phyloP scores from a whole-genome alignment of 2,888 invertebrate species.

The Octonoba sinensis region DNA sequence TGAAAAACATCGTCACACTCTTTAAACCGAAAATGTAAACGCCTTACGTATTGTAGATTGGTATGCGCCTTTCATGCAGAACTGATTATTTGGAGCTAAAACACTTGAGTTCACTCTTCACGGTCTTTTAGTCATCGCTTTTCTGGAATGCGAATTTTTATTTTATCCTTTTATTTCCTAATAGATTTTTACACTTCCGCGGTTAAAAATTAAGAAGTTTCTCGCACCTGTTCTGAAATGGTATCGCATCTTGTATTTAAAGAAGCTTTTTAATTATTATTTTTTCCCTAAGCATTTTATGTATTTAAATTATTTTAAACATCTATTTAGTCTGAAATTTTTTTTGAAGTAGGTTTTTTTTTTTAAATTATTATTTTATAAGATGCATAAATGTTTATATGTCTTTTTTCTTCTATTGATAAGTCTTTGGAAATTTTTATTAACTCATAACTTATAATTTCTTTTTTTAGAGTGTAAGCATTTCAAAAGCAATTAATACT shows the following conservation, averaged over 20 bases:
- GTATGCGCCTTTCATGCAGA: conserved; percentile 54
- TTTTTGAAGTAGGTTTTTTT: neutral
- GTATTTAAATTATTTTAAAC: neutral
- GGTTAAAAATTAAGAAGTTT: neutral
- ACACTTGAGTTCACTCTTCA: conserved; percentile 57
- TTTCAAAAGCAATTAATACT: conserved; percentile 93
- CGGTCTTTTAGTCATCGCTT: conserved; percentile 41
- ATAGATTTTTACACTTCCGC: conserved; percentile 15
- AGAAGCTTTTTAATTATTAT: neutral
- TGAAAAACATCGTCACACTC: neutral
- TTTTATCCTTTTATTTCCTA: conserved; percentile 9
- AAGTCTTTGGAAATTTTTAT: neutral
- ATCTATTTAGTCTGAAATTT: neutral
- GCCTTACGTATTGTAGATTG: conserved; percentile 27
- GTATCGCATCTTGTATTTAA: neutral
- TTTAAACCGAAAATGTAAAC: conserved; percentile 26
- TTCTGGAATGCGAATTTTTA: conserved; percentile 54
- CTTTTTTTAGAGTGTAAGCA: conserved; percentile 80
- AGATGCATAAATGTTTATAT: neutral
- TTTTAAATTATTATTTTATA: neutral
- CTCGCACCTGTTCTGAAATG: neutral
- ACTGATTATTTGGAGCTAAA: conserved; percentile 53
- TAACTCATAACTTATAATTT: neutral
- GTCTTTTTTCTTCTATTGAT: neutral
- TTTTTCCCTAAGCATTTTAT: neutral